Percentiles rank a stretch among this genome's conserved stretches.
Evolutionary conservation across 1,140 invertebrate genomes (phyloP).

Genomic region (Caenorhabditis tropicalis): DNA sequence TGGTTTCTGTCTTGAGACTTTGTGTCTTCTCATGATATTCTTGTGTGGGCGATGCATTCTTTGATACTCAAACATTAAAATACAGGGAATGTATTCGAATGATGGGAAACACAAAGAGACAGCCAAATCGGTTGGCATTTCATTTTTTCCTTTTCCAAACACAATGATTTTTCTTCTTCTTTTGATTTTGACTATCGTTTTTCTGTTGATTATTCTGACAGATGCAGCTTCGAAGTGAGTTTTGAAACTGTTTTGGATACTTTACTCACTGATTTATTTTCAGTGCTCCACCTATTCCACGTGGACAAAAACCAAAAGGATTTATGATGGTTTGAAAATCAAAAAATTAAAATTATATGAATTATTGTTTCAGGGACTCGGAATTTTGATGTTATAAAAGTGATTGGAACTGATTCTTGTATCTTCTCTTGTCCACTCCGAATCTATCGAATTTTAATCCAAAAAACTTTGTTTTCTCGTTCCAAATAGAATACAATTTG

Average conservation of each 20-base stretch:
- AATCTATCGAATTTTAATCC: no score
- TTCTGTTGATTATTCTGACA: no score
- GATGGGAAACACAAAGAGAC: not conserved
- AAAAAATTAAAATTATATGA: not conserved
- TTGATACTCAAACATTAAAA: not conserved
- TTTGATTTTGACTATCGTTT: no score
- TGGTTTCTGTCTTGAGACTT: not conserved
- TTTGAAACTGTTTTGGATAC: no score
- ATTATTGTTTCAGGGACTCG: not conserved
- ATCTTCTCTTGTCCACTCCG: no score
- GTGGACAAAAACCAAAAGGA: not conserved
- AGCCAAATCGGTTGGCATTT: no score
- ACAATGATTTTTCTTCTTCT: no score
- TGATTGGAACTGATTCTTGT: no score
- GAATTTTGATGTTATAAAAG: not conserved
- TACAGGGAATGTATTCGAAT: not conserved
- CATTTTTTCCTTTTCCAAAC: no score
- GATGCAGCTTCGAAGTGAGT: no score
- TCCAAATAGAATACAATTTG: not conserved
- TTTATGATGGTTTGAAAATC: not conserved
- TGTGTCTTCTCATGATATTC: no score
- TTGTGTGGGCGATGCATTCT: no score
- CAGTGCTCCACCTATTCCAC: not conserved
- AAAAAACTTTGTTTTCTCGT: not conserved
- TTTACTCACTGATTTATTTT: not conserved